phyloP scores from a whole-genome alignment of 2,797 vertebrate genomes.

The Ptychadena robeensis region DNA sequence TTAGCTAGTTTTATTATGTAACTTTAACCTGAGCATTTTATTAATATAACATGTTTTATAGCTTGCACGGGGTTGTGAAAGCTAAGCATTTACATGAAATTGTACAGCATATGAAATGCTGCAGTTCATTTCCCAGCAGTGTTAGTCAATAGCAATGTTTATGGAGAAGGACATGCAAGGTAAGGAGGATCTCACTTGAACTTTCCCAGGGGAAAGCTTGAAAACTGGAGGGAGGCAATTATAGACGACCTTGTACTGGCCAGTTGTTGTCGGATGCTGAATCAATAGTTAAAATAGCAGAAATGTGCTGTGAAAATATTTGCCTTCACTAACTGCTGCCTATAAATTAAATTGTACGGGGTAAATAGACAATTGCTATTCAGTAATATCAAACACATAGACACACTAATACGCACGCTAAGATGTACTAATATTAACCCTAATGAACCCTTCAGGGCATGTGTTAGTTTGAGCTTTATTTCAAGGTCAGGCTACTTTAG shows the following conservation, averaged over 20 bases:
- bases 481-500: slow-evolving; percentile 44
- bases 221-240: slow-evolving; percentile 62
- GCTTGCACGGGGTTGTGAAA: slow-evolving; percentile 42
- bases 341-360: slow-evolving; percentile 32
- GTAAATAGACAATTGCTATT: slow-evolving; percentile 29
- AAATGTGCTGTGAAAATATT: slow-evolving; percentile 48
- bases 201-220: slow-evolving; percentile 55
- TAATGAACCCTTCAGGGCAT: slow-evolving; percentile 27
- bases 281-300: slow-evolving; percentile 58
- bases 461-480: slow-evolving; percentile 27
- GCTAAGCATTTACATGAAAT: slow-evolving; percentile 60
- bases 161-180: slow-evolving; percentile 61
- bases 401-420: not conserved
- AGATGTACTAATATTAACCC: slow-evolving; percentile 39
- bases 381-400: not conserved
- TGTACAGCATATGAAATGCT: slow-evolving; percentile 55
- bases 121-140: slow-evolving; percentile 61
- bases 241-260: slow-evolving; percentile 57
- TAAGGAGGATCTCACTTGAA: slow-evolving; percentile 61
- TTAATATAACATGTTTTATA: slow-evolving; percentile 55
- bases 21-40: slow-evolving; percentile 36
- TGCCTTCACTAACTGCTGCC: slow-evolving; percentile 38
- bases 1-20: slow-evolving; percentile 43
- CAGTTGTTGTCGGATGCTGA: slow-evolving; percentile 53
- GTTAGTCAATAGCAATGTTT: slow-evolving; percentile 61